Base-by-base conservation (phyloP, 2,113 vertebrate species). In the Bubo bubo region DNA sequence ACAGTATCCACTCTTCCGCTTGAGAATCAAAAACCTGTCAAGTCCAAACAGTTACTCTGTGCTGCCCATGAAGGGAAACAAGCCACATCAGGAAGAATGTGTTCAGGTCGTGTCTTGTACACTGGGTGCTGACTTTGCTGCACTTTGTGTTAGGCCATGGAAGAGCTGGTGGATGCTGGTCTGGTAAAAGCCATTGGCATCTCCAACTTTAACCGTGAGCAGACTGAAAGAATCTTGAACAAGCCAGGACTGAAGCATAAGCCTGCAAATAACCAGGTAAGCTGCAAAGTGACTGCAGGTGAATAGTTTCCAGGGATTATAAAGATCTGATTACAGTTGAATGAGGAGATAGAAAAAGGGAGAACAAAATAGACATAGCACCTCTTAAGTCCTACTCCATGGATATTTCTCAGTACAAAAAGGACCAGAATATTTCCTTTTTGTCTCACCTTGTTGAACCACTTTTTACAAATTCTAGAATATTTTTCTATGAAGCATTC, bases 171-270 rank as follows among this genome's bases (percentile, higher is more conserved):
- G 66, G 99, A 99, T 32, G 97, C 97, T 56, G 99, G 99, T 7
- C 90, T 99, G 93, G 99, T 99, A 22, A 99, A 99, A 97, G 97
- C 99, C 32, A 99, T 99, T 32, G 99, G 99, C 0, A n/a, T 99
- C 83, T 99, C 99, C 81, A 99, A 99, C 98, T 99, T 99, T 71
- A 99, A 99, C 97, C 98, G 53, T 50, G 97, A 98, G 13, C 99
- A 99, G 94, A 98, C 76, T 11, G 99, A 99, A 94, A 97, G 97
- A 68, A 49, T 99, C 89, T 94, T 99, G 92, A 99, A 99, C 95
- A 99, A 99, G 53, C 99, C 99, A 5, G 98, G 98, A 9, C 98
- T 99, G 75, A 99, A 99, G 37, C 50, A 99, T 82, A 99, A 98
- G 39, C 99, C 99, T 28, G 98, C 95, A 28, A 98, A 97, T 95